Evolutionary conservation across 2,797 vertebrate genomes (phyloP).

Genomic region (Buceros bicornis): DNA sequence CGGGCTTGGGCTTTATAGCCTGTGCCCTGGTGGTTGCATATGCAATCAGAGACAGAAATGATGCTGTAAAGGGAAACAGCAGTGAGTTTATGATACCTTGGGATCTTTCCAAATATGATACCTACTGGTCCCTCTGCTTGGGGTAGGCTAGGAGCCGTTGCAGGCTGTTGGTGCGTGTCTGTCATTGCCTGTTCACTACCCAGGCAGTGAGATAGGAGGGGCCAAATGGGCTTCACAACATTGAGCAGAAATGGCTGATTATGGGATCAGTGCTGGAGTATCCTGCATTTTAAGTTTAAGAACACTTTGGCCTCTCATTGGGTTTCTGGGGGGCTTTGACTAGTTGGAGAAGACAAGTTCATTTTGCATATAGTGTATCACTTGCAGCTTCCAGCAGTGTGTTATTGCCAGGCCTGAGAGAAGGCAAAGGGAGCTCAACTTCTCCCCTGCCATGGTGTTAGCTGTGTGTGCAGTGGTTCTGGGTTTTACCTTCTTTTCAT

Average conservation of each 20-base stretch:
- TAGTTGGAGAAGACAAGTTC: background rate
- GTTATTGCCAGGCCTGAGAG: fast-evolving
- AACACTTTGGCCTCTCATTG: background rate
- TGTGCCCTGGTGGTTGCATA: background rate
- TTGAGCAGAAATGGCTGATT: background rate
- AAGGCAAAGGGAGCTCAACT: background rate
- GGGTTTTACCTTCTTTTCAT: background rate
- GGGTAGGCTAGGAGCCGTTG: background rate
- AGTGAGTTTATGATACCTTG: background rate
- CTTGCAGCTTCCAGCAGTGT: background rate
- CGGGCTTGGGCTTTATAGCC: background rate
- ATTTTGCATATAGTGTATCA: background rate
- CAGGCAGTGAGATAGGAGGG: background rate
- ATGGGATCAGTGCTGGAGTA: background rate
- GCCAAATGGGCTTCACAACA: background rate
- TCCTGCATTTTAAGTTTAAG: background rate
- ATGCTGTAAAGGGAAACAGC: constrained; percentile 6
- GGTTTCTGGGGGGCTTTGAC: background rate
- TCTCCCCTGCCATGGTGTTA: background rate
- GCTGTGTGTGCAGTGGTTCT: background rate
- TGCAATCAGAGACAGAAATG: background rate
- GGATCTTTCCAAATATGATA: background rate
- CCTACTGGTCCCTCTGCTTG: background rate
- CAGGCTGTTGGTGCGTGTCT: background rate
- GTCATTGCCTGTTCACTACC: background rate